Base-by-base conservation (phyloP, 2,797 vertebrate genomes). In the Bufotes viridis region DNA sequence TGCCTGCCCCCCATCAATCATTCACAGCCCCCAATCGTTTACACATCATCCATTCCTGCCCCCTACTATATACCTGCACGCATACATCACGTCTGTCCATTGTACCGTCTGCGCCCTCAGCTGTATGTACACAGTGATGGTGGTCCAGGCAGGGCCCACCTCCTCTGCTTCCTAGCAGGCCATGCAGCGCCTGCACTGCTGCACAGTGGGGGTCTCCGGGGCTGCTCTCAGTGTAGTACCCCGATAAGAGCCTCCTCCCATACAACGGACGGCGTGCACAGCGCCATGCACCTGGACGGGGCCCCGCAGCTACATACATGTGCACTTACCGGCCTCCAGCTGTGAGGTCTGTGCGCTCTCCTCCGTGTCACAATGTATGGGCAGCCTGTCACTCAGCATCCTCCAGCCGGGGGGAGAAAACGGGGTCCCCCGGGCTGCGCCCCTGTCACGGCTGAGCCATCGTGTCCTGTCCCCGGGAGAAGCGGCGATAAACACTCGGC, bases 351-450 rank as follows among this genome's bases (percentile, higher is more conserved):
- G 42, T 42, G 42, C 42, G 42, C 42, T 42, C 42, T 42, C 34
- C 34, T 34, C 34, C 34, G 34, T 34, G 1, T 34, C 34, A 34
- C 34, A 34, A 34, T 42, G 42, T 42, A 42, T 42, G 42, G 42
- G 42, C 42, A 42, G 42, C 42, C 42, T 70, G 69, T 58, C 22
- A n/a, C 81, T 65, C 60, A 61, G 53, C 60, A 81, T 61, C 80
- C n/a, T 79, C 76, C 76, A 55, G 51, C 76, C 76, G 15, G 76
- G 53, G 51, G 55, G n/a, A 79, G 72, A 75, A 15, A 3, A 42
- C 26, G 26, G 70, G 42, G 34, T 22, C 18, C 34, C 72, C 72
- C 72, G 42, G 72, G 72, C 72, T n/a, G 70, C 17, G 34, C 8
- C 26, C 69, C 69, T 5, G 0, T 70, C 69, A 70, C 29, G 15